phyloP scores from a whole-genome alignment of 2,888 invertebrate genomes.

The Polyommatus iphigenia region DNA sequence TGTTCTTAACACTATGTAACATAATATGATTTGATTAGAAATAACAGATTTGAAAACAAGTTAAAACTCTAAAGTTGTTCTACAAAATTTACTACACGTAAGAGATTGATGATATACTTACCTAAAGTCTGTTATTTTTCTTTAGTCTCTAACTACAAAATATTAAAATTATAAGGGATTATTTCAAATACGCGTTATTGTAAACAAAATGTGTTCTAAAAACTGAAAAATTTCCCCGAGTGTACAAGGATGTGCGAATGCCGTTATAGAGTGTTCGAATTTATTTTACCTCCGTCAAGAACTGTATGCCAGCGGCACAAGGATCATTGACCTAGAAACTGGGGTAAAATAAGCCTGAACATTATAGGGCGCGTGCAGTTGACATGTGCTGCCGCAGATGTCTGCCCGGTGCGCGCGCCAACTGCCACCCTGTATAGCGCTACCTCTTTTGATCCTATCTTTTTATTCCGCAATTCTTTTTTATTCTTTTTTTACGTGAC shows the following conservation, averaged over 20 bases:
- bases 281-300: not conserved
- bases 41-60: not conserved
- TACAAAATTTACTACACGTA: no score
- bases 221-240: not conserved
- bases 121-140: no score
- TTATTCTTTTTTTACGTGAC: not conserved
- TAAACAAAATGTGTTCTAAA: no score
- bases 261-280: not conserved
- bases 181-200: no score
- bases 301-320: not conserved
- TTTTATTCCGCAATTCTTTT: not conserved
- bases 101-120: no score
- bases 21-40: not conserved
- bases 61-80: no score
- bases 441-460: constrained; percentile 17
- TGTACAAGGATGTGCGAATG: constrained; percentile 23
- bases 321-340: not conserved
- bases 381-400: constrained; percentile 54
- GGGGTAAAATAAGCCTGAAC: not conserved
- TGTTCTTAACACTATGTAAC: not conserved
- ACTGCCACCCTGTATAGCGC: constrained; percentile 41
- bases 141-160: no score
- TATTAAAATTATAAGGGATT: no score
- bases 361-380: constrained; percentile 31
- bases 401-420: constrained; percentile 47